Evolutionary conservation across 2,113 vertebrate species (phyloP), one percentile per base, ranked within the genome.

Genomic region (Patagioenas fasciata): DNA sequence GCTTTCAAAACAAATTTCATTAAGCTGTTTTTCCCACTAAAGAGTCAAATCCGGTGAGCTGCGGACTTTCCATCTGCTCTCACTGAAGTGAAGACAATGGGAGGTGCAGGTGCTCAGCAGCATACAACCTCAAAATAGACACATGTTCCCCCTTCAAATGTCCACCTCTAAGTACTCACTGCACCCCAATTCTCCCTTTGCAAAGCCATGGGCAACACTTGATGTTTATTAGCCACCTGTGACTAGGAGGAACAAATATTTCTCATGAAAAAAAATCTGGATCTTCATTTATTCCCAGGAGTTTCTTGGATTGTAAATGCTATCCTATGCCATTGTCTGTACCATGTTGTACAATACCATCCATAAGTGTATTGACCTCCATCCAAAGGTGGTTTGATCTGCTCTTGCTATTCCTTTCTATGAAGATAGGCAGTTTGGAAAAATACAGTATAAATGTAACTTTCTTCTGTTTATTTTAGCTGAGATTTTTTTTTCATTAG

Each of bases 91-190:
- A 67, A 82, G 16, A 5, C 7, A 44, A 2, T 28, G 36, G 40
- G 69, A 80, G 14, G 7, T 28, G 15, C 0, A 6, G 13, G 6
- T 51, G 11, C 48, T 56, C 3, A 2, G 8, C 57, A 91, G 14
- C 18, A 17, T 17, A 9, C 1, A 1, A 13, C 23, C 19, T 57
- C 51, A 62, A 73, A 83, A 31, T 3, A 74, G 14, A 48, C 2
- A 15, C 29, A 57, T 15, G 7, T 12, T 1, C 4, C 1, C 0
- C 6, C 5, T 23, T 48, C 17, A 53, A 75, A 79, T 0, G 1
- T 3, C 7, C 40, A 57, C 3, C 7, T 89, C 26, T 8, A 86
- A 29, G 15, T 51, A 15, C 10, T 29, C 25, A 13, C 14, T 62
- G 15, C 7, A 69, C 15, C 18, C 19, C 8, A 32, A 1, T 28